These are phyloP conservation scores for Pseudorhiza aurosa DNA, from an alignment of 30 jellyfish, hydroid and myxozoan genomes.

Conservation along the genomic window DNA sequence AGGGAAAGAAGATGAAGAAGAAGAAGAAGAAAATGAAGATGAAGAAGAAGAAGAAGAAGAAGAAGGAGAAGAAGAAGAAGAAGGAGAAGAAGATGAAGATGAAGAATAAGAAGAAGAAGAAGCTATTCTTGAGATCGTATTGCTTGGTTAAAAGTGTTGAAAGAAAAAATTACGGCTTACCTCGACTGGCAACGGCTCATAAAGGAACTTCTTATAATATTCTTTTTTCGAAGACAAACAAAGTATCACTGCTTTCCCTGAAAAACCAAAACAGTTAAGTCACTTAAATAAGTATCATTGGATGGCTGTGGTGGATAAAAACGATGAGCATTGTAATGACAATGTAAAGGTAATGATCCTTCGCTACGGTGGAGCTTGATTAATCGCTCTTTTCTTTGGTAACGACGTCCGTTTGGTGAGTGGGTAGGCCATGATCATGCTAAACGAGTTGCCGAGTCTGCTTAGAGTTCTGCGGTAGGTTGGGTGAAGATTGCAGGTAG, in stretches of 20 bases:
- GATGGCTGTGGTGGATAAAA: too few relatives aligned
- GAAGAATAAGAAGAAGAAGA: background rate
- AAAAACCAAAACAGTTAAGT: background rate
- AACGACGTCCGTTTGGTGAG: too few relatives aligned
- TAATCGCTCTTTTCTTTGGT: too few relatives aligned
- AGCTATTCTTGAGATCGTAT: too few relatives aligned
- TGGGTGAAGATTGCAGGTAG: too few relatives aligned
- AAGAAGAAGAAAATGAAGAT: background rate
- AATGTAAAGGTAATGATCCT: too few relatives aligned
- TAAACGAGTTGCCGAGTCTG: too few relatives aligned
- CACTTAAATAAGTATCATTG: too few relatives aligned
- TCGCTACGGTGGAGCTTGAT: too few relatives aligned
- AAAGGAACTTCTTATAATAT: conserved; percentile 83
- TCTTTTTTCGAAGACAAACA: conserved; percentile 94
- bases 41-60: background rate
- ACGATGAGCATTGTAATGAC: too few relatives aligned
- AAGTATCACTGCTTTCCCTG: conserved; percentile 88
- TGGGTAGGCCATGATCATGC: too few relatives aligned
- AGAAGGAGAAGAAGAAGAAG: background rate
- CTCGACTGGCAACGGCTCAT: conserved; percentile 98
- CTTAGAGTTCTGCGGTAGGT: too few relatives aligned
- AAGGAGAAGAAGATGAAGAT: background rate
- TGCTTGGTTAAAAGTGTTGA: background rate
- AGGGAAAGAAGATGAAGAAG: background rate
- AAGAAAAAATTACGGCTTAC: background rate